These are phyloP conservation scores for Rhynchonycteris naso DNA, from an alignment of 2,797 vertebrate genomes.

Conservation along the genomic window DNA sequence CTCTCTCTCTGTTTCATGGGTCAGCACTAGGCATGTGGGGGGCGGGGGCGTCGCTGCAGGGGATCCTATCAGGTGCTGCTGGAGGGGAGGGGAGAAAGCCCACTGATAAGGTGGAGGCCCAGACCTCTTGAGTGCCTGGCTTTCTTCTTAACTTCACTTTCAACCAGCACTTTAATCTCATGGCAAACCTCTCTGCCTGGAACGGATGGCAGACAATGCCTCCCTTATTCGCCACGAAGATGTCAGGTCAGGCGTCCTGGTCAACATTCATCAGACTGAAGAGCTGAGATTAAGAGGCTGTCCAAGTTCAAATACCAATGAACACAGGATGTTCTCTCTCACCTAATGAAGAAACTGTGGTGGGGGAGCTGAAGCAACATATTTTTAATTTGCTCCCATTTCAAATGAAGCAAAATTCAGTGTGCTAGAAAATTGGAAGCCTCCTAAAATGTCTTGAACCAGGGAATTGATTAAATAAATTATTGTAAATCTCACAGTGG, in stretches of 20 bases:
- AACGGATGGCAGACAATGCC: slow-evolving; percentile 27
- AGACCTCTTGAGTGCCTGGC: background rate
- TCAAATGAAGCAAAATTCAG: background rate
- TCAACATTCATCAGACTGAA: background rate
- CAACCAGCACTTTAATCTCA: background rate
- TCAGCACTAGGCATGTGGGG: background rate
- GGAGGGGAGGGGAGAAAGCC: background rate
- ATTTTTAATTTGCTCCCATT: background rate
- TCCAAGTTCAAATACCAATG: background rate
- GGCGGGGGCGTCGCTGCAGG: too few species aligned
- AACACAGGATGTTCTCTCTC: background rate
- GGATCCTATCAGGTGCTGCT: too few species aligned
- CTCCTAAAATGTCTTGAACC: background rate
- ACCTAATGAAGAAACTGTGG: background rate
- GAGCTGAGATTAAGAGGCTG: slow-evolving; percentile 9
- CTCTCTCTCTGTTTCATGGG: too few species aligned
- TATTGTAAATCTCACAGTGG: background rate
- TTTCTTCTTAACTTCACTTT: background rate
- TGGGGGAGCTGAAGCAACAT: background rate
- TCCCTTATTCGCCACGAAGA: background rate
- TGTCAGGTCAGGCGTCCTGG: background rate
- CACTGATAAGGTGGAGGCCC: background rate
- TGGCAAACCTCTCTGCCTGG: background rate
- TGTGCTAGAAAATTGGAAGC: background rate
- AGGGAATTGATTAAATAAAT: background rate